Evolutionary conservation across 2,113 vertebrate genomes (phyloP).

Genomic region (Crotalus horridus): DNA sequence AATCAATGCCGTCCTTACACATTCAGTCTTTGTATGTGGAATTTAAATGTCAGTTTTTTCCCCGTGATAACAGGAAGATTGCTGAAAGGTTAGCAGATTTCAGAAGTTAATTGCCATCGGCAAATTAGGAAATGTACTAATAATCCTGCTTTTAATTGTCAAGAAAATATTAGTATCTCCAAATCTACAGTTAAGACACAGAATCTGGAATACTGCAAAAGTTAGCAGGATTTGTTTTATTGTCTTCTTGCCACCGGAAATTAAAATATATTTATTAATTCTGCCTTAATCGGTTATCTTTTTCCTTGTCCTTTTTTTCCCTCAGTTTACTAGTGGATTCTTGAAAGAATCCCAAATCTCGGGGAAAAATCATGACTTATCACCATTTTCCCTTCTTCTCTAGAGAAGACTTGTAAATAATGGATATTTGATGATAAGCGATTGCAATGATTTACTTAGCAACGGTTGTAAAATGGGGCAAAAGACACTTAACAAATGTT

Average conservation of each 20-base stretch:
- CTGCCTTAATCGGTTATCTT: constrained; percentile 23
- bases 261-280: constrained; percentile 20
- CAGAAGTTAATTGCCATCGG: constrained; percentile 54
- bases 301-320: background rate
- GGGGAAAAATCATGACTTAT: constrained; percentile 5
- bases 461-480: too few species aligned
- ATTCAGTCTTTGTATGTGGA: constrained; percentile 48
- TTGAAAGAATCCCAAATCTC: constrained; percentile 19
- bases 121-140: constrained; percentile 44
- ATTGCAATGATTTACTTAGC: too few species aligned
- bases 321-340: constrained; percentile 23
- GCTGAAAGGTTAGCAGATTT: constrained; percentile 58
- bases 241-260: constrained; percentile 2
- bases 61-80: constrained; percentile 55
- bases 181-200: constrained; percentile 1
- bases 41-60: constrained; percentile 70
- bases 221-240: background rate
- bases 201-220: background rate
- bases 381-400: background rate
- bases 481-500: too few species aligned
- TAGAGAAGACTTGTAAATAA: constrained; percentile 26
- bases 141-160: constrained; percentile 16
- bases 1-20: constrained; percentile 50
- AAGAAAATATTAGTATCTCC: background rate
- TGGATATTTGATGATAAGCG: constrained; percentile 28